Base-by-base conservation (phyloP, 2,888 invertebrate genomes). In the Phytoseiulus persimilis region DNA sequence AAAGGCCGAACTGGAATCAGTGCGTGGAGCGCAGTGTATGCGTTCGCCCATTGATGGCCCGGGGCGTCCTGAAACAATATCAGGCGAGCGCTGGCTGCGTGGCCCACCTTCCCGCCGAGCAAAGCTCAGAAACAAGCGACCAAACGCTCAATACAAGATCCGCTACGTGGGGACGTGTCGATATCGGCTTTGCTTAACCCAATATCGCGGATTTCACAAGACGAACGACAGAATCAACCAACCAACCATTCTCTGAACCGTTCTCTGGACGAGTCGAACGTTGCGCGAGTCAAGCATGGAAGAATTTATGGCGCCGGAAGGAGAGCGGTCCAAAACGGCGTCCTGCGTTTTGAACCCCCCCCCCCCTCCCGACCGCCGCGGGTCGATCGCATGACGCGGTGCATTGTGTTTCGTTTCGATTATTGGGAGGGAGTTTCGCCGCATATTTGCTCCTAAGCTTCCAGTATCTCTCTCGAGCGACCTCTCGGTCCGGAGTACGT, bases 181-280 rank as follows among this genome's bases (percentile, higher is more conserved):
- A 65, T 65, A 65, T 65, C 65, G 65, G 65, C 18, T 65, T 65
- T 65, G 65, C 65, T 28, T 65, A 65, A 65, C 65, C 65, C 65
- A 18, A 65, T 65, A 65, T 65, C 65, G 2, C 65, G 65, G 65
- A 65, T 65, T 65, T 65, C 65, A 65, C 65, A 65, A 65, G 65
- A 65, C 65, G 65, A 65, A 65, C 65, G 65, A 65, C 65, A 65
- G 65, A 65, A 65, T 65, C 65, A 65, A 65, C 65, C 65, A 65
- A 65, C 65, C 65, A 28, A 65, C 23, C 65, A 18, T 11, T 2
- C 65, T 3, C 5, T 23, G 9, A 18, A 65, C 65, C 65, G 18
- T 2, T 11, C 65, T 65, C 14, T 14, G 65, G 18, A 23, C 65
- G 5, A 65, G 65, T 65, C 65, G 28, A 23, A 65, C 23, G 28